Percentiles rank a stretch among this genome's conserved stretches.
Evolutionary conservation across 2,797 vertebrate genomes (phyloP).

Genomic region (Psittacula derbiana): DNA sequence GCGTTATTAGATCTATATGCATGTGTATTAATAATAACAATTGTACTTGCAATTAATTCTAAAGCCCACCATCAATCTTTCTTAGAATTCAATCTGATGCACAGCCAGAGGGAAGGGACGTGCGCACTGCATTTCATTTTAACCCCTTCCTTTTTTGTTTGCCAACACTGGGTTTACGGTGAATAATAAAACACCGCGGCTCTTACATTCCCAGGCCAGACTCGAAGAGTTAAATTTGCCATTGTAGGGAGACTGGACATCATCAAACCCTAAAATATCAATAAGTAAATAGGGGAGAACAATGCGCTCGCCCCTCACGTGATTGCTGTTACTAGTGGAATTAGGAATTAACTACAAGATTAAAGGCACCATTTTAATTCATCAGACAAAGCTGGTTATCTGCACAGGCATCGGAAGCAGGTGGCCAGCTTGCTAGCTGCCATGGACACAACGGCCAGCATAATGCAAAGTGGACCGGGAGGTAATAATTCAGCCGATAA

Average conservation of each 20-base stretch:
- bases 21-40: constrained; percentile 59
- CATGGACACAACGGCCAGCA: constrained; percentile 22
- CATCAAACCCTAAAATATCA: constrained; percentile 19
- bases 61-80: constrained; percentile 61
- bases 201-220: neutral
- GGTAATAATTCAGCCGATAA: constrained; percentile 70
- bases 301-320: neutral
- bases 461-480: constrained; percentile 49
- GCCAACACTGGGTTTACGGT: neutral
- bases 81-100: constrained; percentile 54
- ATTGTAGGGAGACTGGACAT: neutral
- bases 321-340: neutral
- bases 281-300: neutral
- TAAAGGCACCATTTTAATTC: constrained; percentile 63
- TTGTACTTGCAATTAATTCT: constrained; percentile 65
- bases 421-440: constrained; percentile 24
- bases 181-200: neutral
- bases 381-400: constrained; percentile 65
- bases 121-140: neutral
- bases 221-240: neutral
- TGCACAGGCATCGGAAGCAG: neutral
- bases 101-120: constrained; percentile 23
- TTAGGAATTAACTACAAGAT: constrained; percentile 36
- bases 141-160: constrained; percentile 8
- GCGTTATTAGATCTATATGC: neutral